Evolutionary conservation across 2,888 invertebrate genomes (phyloP).

Genomic region (Megastigmus dorsalis): DNA sequence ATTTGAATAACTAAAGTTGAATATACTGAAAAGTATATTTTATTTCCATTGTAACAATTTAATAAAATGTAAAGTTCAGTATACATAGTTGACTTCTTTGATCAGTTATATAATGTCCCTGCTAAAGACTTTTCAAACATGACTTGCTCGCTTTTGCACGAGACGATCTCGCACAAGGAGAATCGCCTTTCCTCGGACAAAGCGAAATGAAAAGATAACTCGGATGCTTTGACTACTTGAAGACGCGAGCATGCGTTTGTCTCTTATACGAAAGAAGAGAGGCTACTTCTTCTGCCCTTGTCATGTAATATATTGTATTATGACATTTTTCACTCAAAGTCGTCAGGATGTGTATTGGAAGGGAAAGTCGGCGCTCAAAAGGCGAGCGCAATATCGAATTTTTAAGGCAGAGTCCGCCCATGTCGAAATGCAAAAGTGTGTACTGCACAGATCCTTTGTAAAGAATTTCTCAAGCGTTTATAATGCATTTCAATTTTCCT

Average conservation of each 20-base stretch:
- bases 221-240: constrained; percentile 68
- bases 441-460: constrained; percentile 23
- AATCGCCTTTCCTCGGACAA: constrained; percentile 62
- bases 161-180: constrained; percentile 18
- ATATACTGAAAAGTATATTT: too few relatives aligned
- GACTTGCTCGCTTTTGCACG: neutral
- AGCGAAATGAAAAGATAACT: constrained; percentile 73
- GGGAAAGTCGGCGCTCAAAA: constrained; percentile 40
- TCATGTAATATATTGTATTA: constrained; percentile 45
- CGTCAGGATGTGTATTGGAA: constrained; percentile 25
- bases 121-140: constrained; percentile 15
- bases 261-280: constrained; percentile 10
- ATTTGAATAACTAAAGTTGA: too few relatives aligned
- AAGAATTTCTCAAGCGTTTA: constrained; percentile 7
- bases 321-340: constrained; percentile 49
- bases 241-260: constrained; percentile 54
- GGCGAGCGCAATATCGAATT: constrained; percentile 39
- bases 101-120: too few relatives aligned
- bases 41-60: too few relatives aligned
- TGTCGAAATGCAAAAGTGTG: neutral
- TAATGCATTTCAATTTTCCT: constrained; percentile 1
- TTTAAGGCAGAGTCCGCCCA: constrained; percentile 14
- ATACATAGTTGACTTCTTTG: too few relatives aligned
- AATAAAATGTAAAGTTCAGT: too few relatives aligned
- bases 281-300: constrained; percentile 42